phyloP scores from a whole-genome alignment of 1,140 invertebrate species.

The Pachyrhynchus sulphureomaculatus region DNA sequence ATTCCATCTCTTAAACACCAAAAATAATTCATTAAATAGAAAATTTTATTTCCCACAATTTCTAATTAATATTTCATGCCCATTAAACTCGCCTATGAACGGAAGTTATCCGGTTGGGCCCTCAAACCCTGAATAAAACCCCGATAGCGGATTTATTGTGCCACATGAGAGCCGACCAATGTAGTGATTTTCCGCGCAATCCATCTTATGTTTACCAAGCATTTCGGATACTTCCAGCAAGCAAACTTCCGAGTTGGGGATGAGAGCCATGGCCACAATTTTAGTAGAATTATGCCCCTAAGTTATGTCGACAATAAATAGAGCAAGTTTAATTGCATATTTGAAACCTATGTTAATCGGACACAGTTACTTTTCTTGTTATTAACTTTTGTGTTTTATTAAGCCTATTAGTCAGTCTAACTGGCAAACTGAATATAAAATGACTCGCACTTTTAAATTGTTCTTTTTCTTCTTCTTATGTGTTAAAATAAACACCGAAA shows the following conservation, averaged over 20 bases:
- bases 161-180: constrained; percentile 22
- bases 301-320: background rate
- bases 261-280: constrained; percentile 9
- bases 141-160: constrained; percentile 25
- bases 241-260: constrained; percentile 22
- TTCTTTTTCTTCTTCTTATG: no score
- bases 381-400: no score
- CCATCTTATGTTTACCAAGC: constrained; percentile 26
- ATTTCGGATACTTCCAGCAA: constrained; percentile 20
- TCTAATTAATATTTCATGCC: no score
- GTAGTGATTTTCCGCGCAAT: constrained; percentile 40
- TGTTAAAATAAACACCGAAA: no score
- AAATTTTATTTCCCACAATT: no score
- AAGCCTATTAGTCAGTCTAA: no score
- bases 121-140: background rate
- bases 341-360: no score
- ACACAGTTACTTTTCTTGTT: no score
- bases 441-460: no score
- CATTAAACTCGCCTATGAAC: background rate
- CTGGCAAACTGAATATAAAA: no score
- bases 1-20: no score
- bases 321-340: constrained; percentile 11
- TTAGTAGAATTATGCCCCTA: constrained; percentile 7
- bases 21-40: no score
- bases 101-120: background rate